Evolutionary conservation across 2,113 vertebrate species (phyloP).

Genomic region (Arvicanthis niloticus): DNA sequence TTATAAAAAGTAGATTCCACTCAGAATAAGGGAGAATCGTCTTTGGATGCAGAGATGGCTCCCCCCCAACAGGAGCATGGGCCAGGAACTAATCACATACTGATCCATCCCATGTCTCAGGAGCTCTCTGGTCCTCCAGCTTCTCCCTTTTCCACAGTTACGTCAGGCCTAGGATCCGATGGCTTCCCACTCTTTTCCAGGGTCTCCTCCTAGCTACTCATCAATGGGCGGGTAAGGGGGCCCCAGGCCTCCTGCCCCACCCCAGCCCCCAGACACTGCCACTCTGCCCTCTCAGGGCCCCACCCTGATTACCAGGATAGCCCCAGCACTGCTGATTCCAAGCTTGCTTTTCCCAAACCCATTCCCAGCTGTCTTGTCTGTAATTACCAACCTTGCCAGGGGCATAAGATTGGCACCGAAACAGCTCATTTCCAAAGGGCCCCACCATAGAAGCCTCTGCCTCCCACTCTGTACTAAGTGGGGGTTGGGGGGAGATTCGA

Average conservation of each 20-base stretch:
- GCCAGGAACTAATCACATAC: not conserved
- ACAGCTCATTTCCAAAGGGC: constrained; percentile 67
- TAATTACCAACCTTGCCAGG: constrained; percentile 77
- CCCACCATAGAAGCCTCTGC: not conserved
- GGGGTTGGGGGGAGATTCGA: not conserved
- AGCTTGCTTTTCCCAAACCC: constrained; percentile 45
- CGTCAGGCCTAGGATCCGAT: not conserved
- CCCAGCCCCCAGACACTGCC: constrained; percentile 38
- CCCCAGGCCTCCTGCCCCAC: not conserved
- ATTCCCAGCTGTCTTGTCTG: constrained; percentile 68
- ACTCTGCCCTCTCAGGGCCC: constrained; percentile 30
- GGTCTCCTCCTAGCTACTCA: not conserved
- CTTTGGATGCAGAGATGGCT: not conserved
- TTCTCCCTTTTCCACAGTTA: not conserved
- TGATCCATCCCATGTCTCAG: not conserved
- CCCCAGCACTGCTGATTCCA: constrained; percentile 40
- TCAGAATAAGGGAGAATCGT: not conserved
- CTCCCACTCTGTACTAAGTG: not conserved
- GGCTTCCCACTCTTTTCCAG: not conserved
- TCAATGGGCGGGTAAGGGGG: not conserved
- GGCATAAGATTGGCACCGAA: constrained; percentile 34
- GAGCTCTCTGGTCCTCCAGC: not conserved
- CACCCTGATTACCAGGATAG: constrained; percentile 70
- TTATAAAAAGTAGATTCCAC: not conserved
- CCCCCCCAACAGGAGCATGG: not conserved